Conservation (phyloP, 2,888 invertebrate species). For the Creontiades dilutus region DNA sequence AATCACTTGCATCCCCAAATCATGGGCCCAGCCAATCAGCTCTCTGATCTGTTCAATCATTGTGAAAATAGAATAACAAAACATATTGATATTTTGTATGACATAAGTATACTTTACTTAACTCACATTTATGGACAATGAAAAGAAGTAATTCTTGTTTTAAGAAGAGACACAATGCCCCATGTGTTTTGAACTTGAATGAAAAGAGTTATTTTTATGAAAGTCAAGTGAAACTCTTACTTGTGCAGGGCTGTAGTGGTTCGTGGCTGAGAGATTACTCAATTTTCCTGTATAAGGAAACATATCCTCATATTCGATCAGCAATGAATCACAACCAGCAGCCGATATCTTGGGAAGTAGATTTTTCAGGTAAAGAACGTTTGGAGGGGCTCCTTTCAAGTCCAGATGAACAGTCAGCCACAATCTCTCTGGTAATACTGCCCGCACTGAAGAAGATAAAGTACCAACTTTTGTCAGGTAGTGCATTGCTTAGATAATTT, state of each 20-base stretch:
- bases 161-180: too few species aligned
- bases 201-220: too few species aligned
- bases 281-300: constrained; percentile 85
- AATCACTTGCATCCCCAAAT: constrained; percentile 84
- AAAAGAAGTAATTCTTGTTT: too few species aligned
- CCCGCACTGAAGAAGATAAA: neutral
- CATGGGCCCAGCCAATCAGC: constrained; percentile 81
- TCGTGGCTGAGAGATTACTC: constrained; percentile 82
- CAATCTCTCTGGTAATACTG: neutral
- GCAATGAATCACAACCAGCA: constrained; percentile 84
- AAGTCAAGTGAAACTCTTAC: constrained; percentile 72
- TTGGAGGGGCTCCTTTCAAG: constrained; percentile 91
- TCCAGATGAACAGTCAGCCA: constrained; percentile 86
- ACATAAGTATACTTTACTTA: too few species aligned
- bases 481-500: too few species aligned
- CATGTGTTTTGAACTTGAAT: too few species aligned
- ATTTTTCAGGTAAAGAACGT: constrained; percentile 82
- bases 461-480: too few species aligned
- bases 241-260: constrained; percentile 83
- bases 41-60: constrained; percentile 77
- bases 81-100: too few species aligned
- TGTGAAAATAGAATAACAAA: neutral
- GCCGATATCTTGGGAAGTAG: constrained; percentile 85
- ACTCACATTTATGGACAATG: too few species aligned
- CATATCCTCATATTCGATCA: constrained; percentile 94